Evolutionary conservation across 2,113 vertebrate genomes (phyloP), one percentile per base, ranked within the genome.

Genomic region (Chlamydotis undulata): DNA sequence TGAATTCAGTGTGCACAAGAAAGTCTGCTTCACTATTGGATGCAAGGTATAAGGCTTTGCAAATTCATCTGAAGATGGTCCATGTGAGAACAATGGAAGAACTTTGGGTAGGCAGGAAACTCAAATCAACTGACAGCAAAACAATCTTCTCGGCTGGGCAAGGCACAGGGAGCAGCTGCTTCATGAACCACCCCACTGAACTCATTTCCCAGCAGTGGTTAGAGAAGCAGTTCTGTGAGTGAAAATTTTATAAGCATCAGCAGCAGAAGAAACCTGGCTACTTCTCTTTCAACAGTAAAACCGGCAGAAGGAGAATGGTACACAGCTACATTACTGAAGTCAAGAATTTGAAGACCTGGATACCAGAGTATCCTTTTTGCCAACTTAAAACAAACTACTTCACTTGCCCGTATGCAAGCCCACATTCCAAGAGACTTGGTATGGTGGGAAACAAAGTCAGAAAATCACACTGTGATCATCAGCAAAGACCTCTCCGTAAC

Each of bases 151-250:
- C 91, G 91, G 81, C 87, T 94, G 83, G 91, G 77, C 92, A 84
- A 95, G 90, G 89, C 67, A 2, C 87, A 80, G 83, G 89, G 91
- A 97, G 95, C 96, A 97, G 94, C 95, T 97, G 96, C 91, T 96
- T 91, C 91, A 94, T 79, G 94, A 92, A 94, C 96, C 91, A 96
- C 94, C 94, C 96, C 89, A 93, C 92, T 79, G 96, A 94, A 96
- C 95, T 97, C 57, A 96, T 91, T 91, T 97, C 96, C 94, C 96
- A 96, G 77, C 89, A 96, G 96, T 89, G 94, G 94, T 91, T 94
- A 94, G 74, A 91, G 80, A 97, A 96, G 96, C 96, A 96, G 80
- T 96, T 96, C 95, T 84, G 61, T 0, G 4, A 94, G 87, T 85
- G 89, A 92, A 80, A 94, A 96, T 96, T 97, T 96, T 91, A 93